Conservation (phyloP, 2,888 invertebrate genomes). For the Ischnura elegans region DNA sequence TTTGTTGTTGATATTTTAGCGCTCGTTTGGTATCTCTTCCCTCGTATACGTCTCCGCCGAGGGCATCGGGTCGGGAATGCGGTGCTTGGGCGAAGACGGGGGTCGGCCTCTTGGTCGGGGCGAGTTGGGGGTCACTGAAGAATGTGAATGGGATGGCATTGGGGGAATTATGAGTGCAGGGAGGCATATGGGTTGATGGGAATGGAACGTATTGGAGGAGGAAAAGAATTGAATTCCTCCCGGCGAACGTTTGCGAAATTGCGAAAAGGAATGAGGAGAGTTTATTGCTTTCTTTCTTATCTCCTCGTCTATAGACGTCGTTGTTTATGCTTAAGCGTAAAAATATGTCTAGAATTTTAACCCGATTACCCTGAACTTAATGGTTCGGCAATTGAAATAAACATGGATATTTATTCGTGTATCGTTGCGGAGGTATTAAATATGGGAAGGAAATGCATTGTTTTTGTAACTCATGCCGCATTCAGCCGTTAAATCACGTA, state of each 20-base stretch:
- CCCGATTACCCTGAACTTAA: background rate
- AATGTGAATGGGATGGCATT: background rate
- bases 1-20: constrained; percentile 35
- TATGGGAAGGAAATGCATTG: too few species aligned
- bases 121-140: background rate
- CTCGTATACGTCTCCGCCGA: background rate
- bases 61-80: background rate
- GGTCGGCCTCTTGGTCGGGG: background rate
- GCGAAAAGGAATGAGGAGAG: background rate
- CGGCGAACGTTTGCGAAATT: background rate
- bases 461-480: too few species aligned
- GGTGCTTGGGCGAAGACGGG: background rate
- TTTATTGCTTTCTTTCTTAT: background rate
- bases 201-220: background rate
- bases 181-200: background rate
- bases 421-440: too few species aligned
- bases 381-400: background rate
- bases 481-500: too few species aligned
- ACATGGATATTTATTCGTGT: too few species aligned
- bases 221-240: background rate
- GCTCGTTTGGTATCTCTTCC: background rate
- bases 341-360: background rate
- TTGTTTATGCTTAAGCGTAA: background rate
- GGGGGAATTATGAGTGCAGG: background rate
- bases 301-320: background rate